A percentile compares a stretch with the other conserved stretches of the same genome.
Evolutionary conservation across 1,140 invertebrate genomes (phyloP).

Genomic region (Fopius arisanus): DNA sequence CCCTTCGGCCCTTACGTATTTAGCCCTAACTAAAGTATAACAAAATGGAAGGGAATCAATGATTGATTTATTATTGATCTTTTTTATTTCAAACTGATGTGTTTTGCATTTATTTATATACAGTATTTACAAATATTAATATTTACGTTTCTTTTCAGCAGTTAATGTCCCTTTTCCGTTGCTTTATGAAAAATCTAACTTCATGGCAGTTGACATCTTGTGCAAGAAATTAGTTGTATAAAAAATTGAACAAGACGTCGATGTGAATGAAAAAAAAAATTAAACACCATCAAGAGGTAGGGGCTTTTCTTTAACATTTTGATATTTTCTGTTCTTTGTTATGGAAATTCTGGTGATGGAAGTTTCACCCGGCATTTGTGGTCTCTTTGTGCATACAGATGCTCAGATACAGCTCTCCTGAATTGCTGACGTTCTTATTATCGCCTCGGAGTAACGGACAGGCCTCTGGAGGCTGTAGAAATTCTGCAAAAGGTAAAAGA

Average conservation of each 20-base stretch:
- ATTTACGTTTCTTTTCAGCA: conserved; percentile 24
- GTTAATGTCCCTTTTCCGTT: background rate
- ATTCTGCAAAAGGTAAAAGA: conserved; percentile 42
- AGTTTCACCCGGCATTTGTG: conserved; percentile 5
- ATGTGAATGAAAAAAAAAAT: background rate
- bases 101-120: conserved; percentile 55
- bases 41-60: too few relatives aligned
- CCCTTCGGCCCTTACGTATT: too few relatives aligned
- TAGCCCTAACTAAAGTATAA: too few relatives aligned
- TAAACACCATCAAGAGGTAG: background rate
- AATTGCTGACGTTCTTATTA: conserved; percentile 48
- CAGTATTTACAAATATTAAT: conserved; percentile 58
- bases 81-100: conserved; percentile 45
- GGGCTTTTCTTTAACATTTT: background rate
- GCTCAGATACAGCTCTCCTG: conserved; percentile 57
- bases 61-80: background rate
- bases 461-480: conserved; percentile 56
- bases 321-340: background rate
- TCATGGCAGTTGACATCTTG: background rate
- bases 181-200: background rate
- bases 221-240: background rate
- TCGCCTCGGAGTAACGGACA: conserved; percentile 48
- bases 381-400: background rate
- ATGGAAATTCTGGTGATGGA: background rate
- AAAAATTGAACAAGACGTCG: background rate